Percentiles rank a stretch among this genome's conserved stretches.
Conservation (phyloP, 2,888 invertebrate species). For the Calameuta pallipes region DNA sequence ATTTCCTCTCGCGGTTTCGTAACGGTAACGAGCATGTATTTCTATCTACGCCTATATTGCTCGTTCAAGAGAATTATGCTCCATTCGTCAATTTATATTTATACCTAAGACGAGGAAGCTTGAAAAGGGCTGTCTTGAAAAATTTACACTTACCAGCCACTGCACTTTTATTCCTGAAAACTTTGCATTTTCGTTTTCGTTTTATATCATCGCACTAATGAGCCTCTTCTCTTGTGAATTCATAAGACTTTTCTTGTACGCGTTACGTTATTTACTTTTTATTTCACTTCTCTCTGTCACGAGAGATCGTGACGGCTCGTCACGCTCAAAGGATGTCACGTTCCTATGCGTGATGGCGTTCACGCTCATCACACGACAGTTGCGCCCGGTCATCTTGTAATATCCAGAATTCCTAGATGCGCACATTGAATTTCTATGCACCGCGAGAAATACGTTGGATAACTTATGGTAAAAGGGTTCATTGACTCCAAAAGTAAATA, state of each 20-base stretch:
- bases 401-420: slow-evolving; percentile 10
- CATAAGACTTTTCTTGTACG: background rate
- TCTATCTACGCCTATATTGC: background rate
- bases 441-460: background rate
- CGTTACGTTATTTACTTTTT: background rate
- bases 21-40: background rate
- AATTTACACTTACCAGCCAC: background rate
- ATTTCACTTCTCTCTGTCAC: slow-evolving; percentile 5
- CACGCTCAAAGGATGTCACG: slow-evolving; percentile 18
- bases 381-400: slow-evolving; percentile 6
- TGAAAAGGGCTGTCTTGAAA: background rate
- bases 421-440: slow-evolving; percentile 9
- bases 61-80: background rate
- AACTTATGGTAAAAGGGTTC: background rate
- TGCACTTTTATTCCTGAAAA: background rate
- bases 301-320: background rate
- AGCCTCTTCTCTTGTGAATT: background rate
- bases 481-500: background rate
- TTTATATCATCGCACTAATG: background rate
- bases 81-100: background rate
- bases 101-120: background rate
- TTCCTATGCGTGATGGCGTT: slow-evolving; percentile 13
- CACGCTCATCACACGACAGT: slow-evolving; percentile 8
- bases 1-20: background rate
- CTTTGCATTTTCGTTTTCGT: background rate